Evolutionary conservation across 2,797 vertebrate genomes (phyloP).

Genomic region (Labroides dimidiatus): DNA sequence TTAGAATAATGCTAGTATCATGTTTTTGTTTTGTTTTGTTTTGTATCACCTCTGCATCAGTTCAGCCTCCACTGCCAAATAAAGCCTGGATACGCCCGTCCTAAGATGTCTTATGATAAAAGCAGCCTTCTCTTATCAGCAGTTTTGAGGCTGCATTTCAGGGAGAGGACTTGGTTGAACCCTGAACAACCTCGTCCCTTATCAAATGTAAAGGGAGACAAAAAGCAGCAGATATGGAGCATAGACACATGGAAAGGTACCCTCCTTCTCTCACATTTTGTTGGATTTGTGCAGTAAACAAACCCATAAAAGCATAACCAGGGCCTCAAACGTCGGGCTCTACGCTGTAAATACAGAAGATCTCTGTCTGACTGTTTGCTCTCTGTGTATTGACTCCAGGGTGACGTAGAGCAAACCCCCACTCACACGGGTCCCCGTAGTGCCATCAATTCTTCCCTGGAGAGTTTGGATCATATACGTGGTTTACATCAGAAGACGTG

Average conservation of each 20-base stretch:
- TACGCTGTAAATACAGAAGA: conserved; percentile 11
- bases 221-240: not conserved
- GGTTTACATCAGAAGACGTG: conserved; percentile 41
- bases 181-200: conserved; percentile 2
- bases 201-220: conserved; percentile 8
- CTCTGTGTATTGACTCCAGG: conserved; percentile 25
- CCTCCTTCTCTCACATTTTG: not conserved
- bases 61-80: too few species aligned
- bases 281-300: conserved; percentile 5
- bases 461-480: conserved; percentile 36
- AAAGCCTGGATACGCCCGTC: too few species aligned
- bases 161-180: conserved; percentile 16
- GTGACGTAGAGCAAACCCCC: conserved; percentile 11
- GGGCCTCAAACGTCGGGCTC: conserved; percentile 16
- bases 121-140: not conserved
- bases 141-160: conserved; percentile 6
- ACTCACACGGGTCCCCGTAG: conserved; percentile 25
- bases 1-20: too few species aligned
- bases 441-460: conserved; percentile 26
- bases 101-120: too few species aligned
- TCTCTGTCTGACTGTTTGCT: conserved; percentile 21
- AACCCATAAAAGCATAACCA: conserved; percentile 30
- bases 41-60: too few species aligned
- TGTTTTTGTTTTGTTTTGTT: too few species aligned
- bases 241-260: too few species aligned